Conservation (phyloP, 1,140 invertebrate genomes). For the Dysdera silvatica region DNA sequence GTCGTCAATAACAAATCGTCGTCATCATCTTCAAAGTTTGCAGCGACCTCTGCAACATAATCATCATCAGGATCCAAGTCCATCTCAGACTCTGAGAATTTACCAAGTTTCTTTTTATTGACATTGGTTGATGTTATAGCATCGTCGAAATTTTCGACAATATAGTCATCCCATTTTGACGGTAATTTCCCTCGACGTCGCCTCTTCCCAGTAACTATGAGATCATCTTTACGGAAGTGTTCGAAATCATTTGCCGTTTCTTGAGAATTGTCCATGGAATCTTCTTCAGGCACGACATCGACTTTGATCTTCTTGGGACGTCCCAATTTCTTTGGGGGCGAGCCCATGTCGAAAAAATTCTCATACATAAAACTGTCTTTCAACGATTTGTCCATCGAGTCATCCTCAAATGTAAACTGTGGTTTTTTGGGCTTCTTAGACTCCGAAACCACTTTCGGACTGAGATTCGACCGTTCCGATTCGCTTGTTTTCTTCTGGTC, state of each 20-base stretch:
- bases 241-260: neutral
- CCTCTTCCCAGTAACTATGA: conserved; percentile 1
- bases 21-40: conserved; percentile 25
- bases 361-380: too few species aligned
- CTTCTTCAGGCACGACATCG: conserved; percentile 14
- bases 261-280: conserved; percentile 15
- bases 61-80: conserved; percentile 17
- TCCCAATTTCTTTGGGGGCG: conserved; percentile 12
- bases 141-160: conserved; percentile 27
- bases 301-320: conserved; percentile 18
- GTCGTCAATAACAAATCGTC: too few species aligned
- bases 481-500: conserved; percentile 16
- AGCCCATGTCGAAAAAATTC: too few species aligned
- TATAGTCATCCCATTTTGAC: conserved; percentile 26
- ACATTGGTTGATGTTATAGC: conserved; percentile 19
- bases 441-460: conserved; percentile 17
- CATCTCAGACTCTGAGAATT: conserved; percentile 24
- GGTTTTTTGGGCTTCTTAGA: conserved; percentile 19
- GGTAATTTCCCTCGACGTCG: conserved; percentile 13
- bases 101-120: conserved; percentile 17
- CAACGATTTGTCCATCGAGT: too few species aligned
- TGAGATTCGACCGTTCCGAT: conserved; percentile 20
- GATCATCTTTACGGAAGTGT: neutral
- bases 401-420: too few species aligned
- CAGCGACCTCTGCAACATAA: conserved; percentile 14